Conservation (phyloP, 2,113 vertebrate species). For the Tetraodon nigroviridis region DNA sequence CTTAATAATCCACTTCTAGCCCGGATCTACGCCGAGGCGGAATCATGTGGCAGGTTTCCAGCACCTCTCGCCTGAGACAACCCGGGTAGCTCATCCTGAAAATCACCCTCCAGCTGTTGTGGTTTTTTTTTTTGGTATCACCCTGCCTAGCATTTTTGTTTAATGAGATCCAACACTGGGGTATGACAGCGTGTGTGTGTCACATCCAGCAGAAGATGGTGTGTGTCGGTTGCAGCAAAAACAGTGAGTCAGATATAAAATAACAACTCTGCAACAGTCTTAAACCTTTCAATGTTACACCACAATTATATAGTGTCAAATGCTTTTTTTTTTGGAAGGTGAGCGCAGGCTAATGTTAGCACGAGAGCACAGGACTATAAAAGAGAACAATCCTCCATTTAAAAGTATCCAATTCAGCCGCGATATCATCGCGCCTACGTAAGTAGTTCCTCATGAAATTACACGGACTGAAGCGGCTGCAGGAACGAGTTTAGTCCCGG, state of each 20-base stretch:
- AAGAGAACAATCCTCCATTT: too few relatives aligned
- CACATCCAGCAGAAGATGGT: background rate
- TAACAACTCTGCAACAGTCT: slow-evolving; percentile 6
- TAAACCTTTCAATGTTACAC: background rate
- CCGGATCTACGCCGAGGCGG: slow-evolving; percentile 30
- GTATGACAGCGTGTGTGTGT: background rate
- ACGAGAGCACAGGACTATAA: too few relatives aligned
- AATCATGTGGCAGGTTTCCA: slow-evolving; percentile 36
- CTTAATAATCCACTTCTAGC: slow-evolving; percentile 51
- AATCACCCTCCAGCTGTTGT: slow-evolving; percentile 1
- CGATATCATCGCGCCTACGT: too few relatives aligned
- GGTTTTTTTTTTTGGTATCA: slow-evolving; percentile 14
- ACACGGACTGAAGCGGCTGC: background rate
- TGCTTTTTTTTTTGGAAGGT: too few relatives aligned
- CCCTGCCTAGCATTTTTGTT: slow-evolving; percentile 22
- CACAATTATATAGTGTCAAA: too few relatives aligned
- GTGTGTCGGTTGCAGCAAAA: slow-evolving; percentile 26
- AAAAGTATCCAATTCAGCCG: too few relatives aligned
- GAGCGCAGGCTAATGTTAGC: too few relatives aligned
- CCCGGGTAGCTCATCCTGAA: slow-evolving; percentile 22
- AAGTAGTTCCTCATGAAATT: background rate
- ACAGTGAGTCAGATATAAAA: slow-evolving; percentile 36
- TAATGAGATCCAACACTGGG: slow-evolving; percentile 29
- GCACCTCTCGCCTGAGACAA: slow-evolving; percentile 38
- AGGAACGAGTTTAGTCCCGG: background rate